These are phyloP conservation scores for Mactra quadrangularis DNA, from an alignment of 1,140 invertebrate species.

Conservation along the genomic window DNA sequence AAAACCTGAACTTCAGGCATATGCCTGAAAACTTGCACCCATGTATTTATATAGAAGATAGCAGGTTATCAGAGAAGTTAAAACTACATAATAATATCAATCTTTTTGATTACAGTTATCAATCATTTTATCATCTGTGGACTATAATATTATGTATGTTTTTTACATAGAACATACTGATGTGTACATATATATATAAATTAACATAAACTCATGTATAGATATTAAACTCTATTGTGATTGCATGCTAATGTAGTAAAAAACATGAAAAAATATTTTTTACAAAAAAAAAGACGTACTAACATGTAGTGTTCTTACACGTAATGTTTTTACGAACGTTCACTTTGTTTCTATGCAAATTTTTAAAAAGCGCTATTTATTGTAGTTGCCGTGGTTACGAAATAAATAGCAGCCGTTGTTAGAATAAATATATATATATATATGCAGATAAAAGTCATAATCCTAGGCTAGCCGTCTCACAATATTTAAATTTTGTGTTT, in stretches of 20 bases:
- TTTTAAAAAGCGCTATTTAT: conserved; percentile 49
- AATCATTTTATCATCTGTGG: too few species aligned
- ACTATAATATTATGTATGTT: too few species aligned
- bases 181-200: not conserved
- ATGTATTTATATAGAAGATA: too few species aligned
- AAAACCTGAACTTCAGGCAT: too few species aligned
- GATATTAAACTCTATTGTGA: conserved; percentile 13
- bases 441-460: conserved; percentile 9
- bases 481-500: too few species aligned
- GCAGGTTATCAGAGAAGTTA: too few species aligned
- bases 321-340: conserved; percentile 4
- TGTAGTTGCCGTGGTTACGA: conserved; percentile 17
- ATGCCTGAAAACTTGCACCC: too few species aligned
- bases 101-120: too few species aligned
- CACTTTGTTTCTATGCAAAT: conserved; percentile 65
- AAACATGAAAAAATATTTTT: not conserved
- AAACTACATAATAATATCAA: too few species aligned
- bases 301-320: not conserved
- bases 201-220: not conserved
- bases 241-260: conserved; percentile 32
- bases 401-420: conserved; percentile 20
- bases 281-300: conserved; percentile 1
- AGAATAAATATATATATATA: not conserved
- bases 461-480: conserved; percentile 9
- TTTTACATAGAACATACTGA: too few species aligned